Percentiles rank a stretch among this genome's conserved stretches.
Conservation (phyloP, 2,113 vertebrate genomes). For the Micronisus gabar region DNA sequence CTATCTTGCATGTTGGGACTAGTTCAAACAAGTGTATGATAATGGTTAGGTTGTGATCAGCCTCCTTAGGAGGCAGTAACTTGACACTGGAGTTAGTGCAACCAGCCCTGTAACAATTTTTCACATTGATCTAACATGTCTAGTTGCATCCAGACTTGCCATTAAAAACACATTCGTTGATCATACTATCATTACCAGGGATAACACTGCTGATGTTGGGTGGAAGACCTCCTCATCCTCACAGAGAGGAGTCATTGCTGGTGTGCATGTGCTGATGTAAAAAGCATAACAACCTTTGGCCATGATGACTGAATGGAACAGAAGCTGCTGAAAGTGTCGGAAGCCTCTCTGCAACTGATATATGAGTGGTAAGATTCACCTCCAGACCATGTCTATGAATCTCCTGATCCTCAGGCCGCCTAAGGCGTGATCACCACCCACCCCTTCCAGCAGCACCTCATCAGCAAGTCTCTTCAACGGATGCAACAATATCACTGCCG, state of each 20-base stretch:
- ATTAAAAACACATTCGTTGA: background rate
- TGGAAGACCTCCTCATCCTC: background rate
- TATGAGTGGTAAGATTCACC: background rate
- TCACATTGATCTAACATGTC: background rate
- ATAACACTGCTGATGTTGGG: background rate
- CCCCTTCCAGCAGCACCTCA: background rate
- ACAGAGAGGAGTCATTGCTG: background rate
- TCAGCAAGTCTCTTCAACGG: background rate
- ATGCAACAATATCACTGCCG: background rate
- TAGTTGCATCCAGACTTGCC: background rate
- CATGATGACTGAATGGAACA: background rate
- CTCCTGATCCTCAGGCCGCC: background rate
- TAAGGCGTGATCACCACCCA: background rate
- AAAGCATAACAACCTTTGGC: background rate
- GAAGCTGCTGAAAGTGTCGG: background rate
- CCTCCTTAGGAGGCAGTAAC: background rate
- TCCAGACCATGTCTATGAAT: background rate
- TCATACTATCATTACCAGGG: background rate
- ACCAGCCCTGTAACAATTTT: background rate
- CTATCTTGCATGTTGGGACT: background rate
- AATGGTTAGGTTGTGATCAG: background rate
- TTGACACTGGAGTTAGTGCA: background rate
- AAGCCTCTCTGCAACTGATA: background rate
- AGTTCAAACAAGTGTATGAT: background rate
- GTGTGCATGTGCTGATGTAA: background rate